Evolutionary conservation across 2,797 vertebrate species (phyloP), one percentile per base, ranked within the genome.

Genomic region (Lophius americanus): DNA sequence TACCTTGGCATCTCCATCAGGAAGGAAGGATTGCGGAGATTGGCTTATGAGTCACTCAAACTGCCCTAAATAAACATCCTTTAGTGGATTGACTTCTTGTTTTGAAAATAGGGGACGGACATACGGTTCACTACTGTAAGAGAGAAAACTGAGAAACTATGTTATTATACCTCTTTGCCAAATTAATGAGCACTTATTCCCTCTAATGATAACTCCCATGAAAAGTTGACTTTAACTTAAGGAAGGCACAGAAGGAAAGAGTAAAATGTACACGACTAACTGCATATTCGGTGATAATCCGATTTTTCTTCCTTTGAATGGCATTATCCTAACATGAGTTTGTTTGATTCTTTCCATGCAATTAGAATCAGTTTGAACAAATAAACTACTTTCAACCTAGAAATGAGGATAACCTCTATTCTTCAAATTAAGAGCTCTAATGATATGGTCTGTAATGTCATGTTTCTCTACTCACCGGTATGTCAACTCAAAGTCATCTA

Each of bases 11-110:
- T 68, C 68, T 64, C 23, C 23, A 1, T 23, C 55, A 0, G 5
- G 51, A 47, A 47, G 68, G 48, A 72, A 66, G 60, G 38, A 70
- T 7, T 2, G 63, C 48, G 46, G 32, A 9, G 32, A 51, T 53
- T 53, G 62, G 41, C 23, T 10, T 0, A 43, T 79, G 85, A 88
- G 51, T 89, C 84, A 86, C 68, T 78, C 32, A 1, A 13, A 5
- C 9, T 9, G n/a, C 62, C 69, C 76, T 36, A 61, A 64, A 75
- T 61, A 70, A 85, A 78, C 66, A 86, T 38, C 73, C 73, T 86
- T 84, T 64, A 13, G 42, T 33, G 53, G 42, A 60, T 64, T 41
- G 62, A 37, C 62, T 38, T 32, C 51, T 58, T 10, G 23, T 52
- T 67, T 63, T 60, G 35, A 59, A 55, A 35, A 59, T 36, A 43